These are phyloP conservation scores for Hipposideros armiger DNA, from an alignment of 2,113 vertebrate genomes.

Conservation along the genomic window DNA sequence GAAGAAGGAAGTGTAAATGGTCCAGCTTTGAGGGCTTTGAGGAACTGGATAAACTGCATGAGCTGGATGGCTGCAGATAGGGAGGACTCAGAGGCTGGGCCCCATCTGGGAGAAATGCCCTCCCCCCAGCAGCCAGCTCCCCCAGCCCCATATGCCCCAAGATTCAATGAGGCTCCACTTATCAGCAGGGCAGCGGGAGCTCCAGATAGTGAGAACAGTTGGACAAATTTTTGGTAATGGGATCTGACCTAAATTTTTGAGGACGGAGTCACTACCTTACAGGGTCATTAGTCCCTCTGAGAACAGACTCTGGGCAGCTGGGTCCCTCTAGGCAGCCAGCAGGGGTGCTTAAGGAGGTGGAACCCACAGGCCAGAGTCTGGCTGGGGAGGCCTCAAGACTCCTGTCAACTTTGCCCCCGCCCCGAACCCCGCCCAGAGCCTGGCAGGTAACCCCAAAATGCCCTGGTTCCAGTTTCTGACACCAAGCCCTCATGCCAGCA, in stretches of 20 bases:
- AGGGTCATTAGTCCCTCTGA: conserved; percentile 55
- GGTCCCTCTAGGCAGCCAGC: conserved; percentile 23
- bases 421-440: not conserved
- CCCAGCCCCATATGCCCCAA: not conserved
- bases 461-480: not conserved
- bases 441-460: not conserved
- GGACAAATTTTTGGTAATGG: not conserved
- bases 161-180: not conserved
- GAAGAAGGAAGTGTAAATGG: not conserved
- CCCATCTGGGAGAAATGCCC: not conserved
- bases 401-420: not conserved
- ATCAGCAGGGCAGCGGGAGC: not conserved
- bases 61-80: not conserved
- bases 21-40: not conserved
- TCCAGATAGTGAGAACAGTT: conserved; percentile 27
- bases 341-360: conserved; percentile 13
- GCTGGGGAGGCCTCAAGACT: not conserved
- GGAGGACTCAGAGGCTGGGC: not conserved
- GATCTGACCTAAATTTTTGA: conserved; percentile 65
- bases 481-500: not conserved
- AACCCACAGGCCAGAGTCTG: not conserved
- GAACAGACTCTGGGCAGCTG: conserved; percentile 64
- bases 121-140: not conserved
- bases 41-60: not conserved
- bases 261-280: conserved; percentile 50